Evolutionary conservation across 2,797 vertebrate genomes (phyloP).

Genomic region (Xiphophorus birchmanni): DNA sequence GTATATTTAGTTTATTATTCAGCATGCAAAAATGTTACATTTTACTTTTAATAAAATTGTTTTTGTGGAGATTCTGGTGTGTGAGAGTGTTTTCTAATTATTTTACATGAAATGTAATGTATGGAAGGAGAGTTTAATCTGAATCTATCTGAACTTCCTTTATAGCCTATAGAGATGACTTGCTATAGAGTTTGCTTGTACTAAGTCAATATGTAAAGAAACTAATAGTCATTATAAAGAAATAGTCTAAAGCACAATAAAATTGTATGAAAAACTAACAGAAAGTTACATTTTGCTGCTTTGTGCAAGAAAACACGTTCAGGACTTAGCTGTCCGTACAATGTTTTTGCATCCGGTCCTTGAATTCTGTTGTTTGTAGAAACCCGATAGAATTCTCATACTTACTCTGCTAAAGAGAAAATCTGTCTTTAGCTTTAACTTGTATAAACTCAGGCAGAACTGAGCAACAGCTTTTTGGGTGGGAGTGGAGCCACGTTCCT

Average conservation of each 20-base stretch:
- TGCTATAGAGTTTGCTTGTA: neutral
- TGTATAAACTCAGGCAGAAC: neutral
- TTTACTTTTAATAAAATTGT: neutral
- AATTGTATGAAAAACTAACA: neutral
- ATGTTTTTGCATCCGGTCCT: neutral
- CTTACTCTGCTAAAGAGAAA: neutral
- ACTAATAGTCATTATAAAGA: slow-evolving; percentile 12
- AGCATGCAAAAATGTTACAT: neutral
- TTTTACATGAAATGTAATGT: neutral
- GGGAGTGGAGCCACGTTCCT: neutral
- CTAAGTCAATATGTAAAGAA: neutral
- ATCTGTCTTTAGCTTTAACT: neutral
- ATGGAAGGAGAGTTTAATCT: neutral
- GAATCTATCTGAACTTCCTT: neutral
- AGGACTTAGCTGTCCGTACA: neutral
- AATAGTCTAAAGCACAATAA: slow-evolving; percentile 6
- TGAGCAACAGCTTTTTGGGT: neutral
- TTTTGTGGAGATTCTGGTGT: neutral
- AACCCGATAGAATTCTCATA: neutral
- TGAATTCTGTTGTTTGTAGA: neutral
- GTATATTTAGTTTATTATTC: too few species aligned
- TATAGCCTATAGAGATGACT: neutral
- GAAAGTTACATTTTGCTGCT: neutral
- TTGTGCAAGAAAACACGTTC: neutral
- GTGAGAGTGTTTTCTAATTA: neutral